Base-by-base conservation (phyloP, 2,797 vertebrate genomes). In the Clarias platycephalus region DNA sequence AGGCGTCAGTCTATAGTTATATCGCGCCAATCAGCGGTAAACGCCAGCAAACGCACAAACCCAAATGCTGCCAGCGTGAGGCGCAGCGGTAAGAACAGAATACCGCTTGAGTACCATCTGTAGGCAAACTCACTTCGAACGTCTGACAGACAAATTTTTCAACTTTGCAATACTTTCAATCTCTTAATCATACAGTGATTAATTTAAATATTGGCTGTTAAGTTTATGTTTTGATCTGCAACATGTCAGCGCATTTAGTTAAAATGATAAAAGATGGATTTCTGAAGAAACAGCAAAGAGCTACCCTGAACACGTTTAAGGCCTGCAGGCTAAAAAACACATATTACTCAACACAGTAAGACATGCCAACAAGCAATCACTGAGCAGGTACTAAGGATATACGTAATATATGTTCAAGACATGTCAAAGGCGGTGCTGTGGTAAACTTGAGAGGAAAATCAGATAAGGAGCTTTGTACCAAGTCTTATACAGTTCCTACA, bases 251-350 rank as follows among this genome's bases (percentile, higher is more conserved):
- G 34, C 6, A n/a, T 44, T 63, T 0, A 78, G 70, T 78, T 40
- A 57, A 82, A 84, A 72, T n/a, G 53, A 26, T 80, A 70, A 64
- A 81, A 83, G 49, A 79, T 10, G 78, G 79, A 79, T 80, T 66
- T 68, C 49, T 74, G 68, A 26, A 74, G 82, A 63, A 87, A 4
- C 5, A 40, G 6, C 80, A 82, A 31, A 37, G 49, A 71, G 49
- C 37, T 85, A 55, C 53, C 2, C 60, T 28, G 37, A 53, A 85
- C 70, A 84, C 83, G 67, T 62, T 71, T 44, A 79, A 28, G 9
- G 76, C 75, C 83, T 75, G 85, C 10, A 74, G 84, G 82, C 71
- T 71, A 70, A 53, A 74, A 77, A 57, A 79, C 26, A 63, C 60
- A 55, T 49, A 53, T 84, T 77, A 58, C 70, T 83, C 70, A 76